Conservation (phyloP, 2,888 invertebrate species). For the Chrysina gloriosa region DNA sequence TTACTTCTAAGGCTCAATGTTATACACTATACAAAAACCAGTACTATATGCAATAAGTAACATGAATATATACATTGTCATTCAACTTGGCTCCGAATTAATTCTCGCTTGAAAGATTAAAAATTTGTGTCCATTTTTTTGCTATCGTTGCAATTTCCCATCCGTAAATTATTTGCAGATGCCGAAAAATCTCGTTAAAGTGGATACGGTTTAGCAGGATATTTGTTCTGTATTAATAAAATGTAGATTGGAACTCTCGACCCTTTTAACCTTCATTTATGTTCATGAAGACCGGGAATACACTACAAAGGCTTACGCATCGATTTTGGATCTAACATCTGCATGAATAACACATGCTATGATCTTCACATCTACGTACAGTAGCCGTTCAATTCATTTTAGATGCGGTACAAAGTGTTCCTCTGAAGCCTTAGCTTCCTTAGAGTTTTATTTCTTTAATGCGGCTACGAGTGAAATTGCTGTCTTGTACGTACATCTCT, state of each 20-base stretch:
- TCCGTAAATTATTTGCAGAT: neutral
- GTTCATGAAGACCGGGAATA: slow-evolving; percentile 19
- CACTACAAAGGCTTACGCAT: slow-evolving; percentile 9
- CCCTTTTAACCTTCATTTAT: slow-evolving; percentile 5
- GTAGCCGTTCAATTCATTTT: slow-evolving; percentile 24
- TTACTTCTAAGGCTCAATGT: too few relatives aligned
- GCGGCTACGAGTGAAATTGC: neutral
- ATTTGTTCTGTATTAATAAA: slow-evolving; percentile 23
- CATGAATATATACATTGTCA: too few relatives aligned
- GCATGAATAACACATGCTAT: slow-evolving; percentile 32
- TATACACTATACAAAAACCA: too few relatives aligned
- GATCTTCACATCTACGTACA: slow-evolving; percentile 15
- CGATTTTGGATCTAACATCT: slow-evolving; percentile 13
- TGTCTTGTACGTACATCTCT: neutral
- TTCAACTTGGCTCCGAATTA: neutral
- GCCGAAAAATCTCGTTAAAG: neutral
- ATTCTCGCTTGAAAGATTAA: neutral
- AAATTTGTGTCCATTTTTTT: neutral
- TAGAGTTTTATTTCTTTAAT: neutral
- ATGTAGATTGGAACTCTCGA: slow-evolving; percentile 13
- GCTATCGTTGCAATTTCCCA: neutral
- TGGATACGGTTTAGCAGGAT: neutral
- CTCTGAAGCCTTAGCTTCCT: neutral
- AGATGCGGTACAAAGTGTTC: slow-evolving; percentile 13
- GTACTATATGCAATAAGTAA: too few relatives aligned